Percentiles rank a stretch among this genome's conserved stretches.
Conservation (phyloP, 2,113 vertebrate genomes). For the Ibidorhyncha struthersii region DNA sequence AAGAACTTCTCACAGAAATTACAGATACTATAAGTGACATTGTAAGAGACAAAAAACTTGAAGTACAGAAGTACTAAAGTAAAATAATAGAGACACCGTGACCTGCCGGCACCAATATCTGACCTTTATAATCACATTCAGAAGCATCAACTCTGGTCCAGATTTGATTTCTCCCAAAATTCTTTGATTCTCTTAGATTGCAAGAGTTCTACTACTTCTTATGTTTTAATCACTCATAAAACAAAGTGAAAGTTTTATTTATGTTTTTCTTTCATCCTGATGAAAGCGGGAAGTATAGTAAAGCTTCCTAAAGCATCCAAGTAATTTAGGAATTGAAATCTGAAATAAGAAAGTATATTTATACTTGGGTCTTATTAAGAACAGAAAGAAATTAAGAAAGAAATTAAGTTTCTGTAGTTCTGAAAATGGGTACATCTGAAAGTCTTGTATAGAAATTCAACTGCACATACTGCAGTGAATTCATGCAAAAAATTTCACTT, state of each 20-base stretch:
- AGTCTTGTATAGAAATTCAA: neutral
- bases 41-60: neutral
- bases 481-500: neutral
- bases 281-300: neutral
- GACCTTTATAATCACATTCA: neutral
- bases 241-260: neutral
- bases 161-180: neutral
- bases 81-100: neutral
- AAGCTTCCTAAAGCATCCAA: neutral
- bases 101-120: neutral
- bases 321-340: neutral
- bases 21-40: accelerated
- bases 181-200: neutral
- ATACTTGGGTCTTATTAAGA: neutral
- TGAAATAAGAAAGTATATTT: neutral
- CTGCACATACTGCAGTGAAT: neutral
- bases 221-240: neutral
- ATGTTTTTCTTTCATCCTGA: neutral
- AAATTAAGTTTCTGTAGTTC: neutral
- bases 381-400: neutral
- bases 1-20: neutral
- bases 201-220: neutral
- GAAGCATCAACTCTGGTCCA: neutral
- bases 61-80: neutral
- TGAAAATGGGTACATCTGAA: neutral